Evolutionary conservation across 2,113 vertebrate species (phyloP).

Genomic region (Tachysurus vachellii): DNA sequence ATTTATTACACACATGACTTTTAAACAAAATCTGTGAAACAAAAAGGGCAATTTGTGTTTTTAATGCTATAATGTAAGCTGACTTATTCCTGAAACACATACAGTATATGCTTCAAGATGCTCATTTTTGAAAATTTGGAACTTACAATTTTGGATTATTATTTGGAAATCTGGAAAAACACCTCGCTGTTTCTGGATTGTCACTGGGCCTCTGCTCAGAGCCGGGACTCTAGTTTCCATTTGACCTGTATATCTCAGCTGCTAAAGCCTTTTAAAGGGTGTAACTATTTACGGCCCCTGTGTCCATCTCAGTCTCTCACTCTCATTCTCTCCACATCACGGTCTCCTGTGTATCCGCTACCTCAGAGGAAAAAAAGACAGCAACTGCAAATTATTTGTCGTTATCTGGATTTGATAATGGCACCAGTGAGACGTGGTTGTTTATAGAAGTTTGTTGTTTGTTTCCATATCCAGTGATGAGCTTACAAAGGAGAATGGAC

Average conservation of each 20-base stretch:
- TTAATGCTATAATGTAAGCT: not conserved
- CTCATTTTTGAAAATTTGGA: not conserved
- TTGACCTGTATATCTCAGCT: constrained; percentile 41
- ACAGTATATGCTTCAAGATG: not conserved
- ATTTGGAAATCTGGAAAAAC: not conserved
- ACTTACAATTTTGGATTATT: not conserved
- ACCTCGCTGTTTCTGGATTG: not conserved
- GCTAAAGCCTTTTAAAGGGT: constrained; percentile 53
- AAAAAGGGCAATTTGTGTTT: not conserved
- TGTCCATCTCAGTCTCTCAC: constrained; percentile 21
- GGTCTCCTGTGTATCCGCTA: not conserved
- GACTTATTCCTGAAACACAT: not conserved
- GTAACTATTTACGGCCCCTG: constrained; percentile 55
- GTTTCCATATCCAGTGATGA: not conserved
- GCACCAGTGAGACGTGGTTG: constrained; percentile 3
- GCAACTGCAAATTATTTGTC: constrained; percentile 36
- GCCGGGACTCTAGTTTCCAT: constrained; percentile 39
- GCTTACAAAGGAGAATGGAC: not conserved
- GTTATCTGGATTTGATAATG: not conserved
- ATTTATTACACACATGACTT: no score
- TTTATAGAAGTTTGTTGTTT: constrained; percentile 23
- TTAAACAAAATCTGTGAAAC: not conserved
- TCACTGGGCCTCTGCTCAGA: not conserved
- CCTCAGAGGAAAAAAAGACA: constrained; percentile 23
- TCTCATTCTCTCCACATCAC: constrained; percentile 16